Percentiles rank a stretch among this genome's conserved stretches.
phyloP scores from a whole-genome alignment of 30 jellyfish, hydroid and myxozoan species.

The Phacellophora camtschatica region DNA sequence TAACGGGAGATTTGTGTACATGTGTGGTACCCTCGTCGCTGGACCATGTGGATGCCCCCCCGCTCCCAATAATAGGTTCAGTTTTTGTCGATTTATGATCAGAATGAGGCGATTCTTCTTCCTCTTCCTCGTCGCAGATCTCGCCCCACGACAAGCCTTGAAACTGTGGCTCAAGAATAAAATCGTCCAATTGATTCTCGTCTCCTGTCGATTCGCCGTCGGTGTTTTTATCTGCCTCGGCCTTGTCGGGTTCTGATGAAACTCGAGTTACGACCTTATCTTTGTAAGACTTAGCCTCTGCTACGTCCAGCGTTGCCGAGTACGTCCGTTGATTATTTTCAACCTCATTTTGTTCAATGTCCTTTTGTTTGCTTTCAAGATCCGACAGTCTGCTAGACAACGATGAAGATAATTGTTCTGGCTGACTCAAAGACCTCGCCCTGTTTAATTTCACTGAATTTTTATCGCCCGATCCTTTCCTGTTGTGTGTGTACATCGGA shows the following conservation, averaged over 20 bases:
- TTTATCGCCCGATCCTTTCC: neutral
- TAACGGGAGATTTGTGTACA: neutral
- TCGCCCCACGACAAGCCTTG: slow-evolving; percentile 47
- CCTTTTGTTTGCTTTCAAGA: neutral
- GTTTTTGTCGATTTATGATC: neutral
- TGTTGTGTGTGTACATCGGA: neutral
- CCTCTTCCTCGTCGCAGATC: slow-evolving; percentile 25
- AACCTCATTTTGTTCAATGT: neutral
- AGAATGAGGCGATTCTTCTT: neutral
- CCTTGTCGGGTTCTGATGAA: neutral
- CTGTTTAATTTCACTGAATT: neutral
- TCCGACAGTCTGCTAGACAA: neutral
- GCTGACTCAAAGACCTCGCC: neutral
- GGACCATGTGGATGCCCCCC: slow-evolving; percentile 52
- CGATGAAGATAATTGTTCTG: neutral
- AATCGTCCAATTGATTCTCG: slow-evolving; percentile 6
- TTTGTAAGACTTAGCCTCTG: neutral
- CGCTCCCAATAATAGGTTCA: slow-evolving; percentile 44
- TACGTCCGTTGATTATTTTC: neutral
- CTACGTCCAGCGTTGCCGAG: slow-evolving; percentile 28
- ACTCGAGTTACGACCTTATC: neutral
- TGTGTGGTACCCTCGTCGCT: slow-evolving; percentile 33
- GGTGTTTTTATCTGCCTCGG: neutral
- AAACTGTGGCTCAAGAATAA: slow-evolving; percentile 27
- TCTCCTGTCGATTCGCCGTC: slow-evolving; percentile 6